Evolutionary conservation across 2,888 invertebrate species (phyloP).

Genomic region (Ischnus inquisitorius): DNA sequence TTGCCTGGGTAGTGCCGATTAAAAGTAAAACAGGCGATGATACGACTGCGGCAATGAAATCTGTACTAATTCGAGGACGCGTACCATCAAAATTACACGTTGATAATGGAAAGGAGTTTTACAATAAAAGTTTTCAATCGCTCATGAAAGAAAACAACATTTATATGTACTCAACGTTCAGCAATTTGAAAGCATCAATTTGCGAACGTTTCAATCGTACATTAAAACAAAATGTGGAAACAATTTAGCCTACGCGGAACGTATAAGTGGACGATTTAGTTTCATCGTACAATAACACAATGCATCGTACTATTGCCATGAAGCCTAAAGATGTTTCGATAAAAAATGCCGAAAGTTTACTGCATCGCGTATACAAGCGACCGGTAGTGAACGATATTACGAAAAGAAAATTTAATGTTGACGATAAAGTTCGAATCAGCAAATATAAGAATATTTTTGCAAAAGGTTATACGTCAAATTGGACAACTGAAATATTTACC

Average conservation of each 20-base stretch:
- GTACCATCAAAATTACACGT: conserved; percentile 55
- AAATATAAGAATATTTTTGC: conserved; percentile 77
- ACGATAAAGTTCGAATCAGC: conserved; percentile 78
- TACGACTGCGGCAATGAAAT: conserved; percentile 47
- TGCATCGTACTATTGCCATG: conserved; percentile 79
- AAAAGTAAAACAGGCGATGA: not conserved
- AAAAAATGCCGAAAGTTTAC: conserved; percentile 73
- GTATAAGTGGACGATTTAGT: conserved; percentile 64
- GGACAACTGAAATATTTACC: conserved; percentile 80
- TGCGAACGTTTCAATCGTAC: conserved; percentile 75
- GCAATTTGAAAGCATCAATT: conserved; percentile 73
- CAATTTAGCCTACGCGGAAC: conserved; percentile 47
- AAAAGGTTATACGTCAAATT: conserved; percentile 80
- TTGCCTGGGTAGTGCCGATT: no score
- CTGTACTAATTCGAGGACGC: conserved; percentile 37
- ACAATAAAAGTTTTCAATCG: conserved; percentile 56
- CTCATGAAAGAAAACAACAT: conserved; percentile 37
- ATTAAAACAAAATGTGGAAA: conserved; percentile 67
- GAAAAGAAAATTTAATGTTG: conserved; percentile 70
- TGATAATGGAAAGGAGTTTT: conserved; percentile 68
- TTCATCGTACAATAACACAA: conserved; percentile 76
- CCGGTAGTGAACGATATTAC: not conserved
- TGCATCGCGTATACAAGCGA: conserved; percentile 69
- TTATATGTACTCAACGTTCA: conserved; percentile 55
- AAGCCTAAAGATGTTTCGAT: conserved; percentile 77